These are phyloP conservation scores for Melolontha melolontha DNA, from an alignment of 2,888 invertebrate species.

Conservation along the genomic window DNA sequence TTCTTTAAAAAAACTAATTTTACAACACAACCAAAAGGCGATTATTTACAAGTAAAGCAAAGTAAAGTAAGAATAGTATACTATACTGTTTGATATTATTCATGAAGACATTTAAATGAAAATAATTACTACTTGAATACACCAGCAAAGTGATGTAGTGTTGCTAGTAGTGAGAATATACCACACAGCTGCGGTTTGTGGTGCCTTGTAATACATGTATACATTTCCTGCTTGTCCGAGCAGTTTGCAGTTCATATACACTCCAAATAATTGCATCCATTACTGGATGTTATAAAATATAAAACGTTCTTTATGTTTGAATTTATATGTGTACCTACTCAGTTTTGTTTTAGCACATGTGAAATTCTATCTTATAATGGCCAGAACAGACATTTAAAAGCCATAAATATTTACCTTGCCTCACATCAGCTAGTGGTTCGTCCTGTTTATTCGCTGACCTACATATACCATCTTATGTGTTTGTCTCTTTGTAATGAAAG, in stretches of 20 bases:
- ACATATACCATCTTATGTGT: background rate
- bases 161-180: constrained; percentile 24
- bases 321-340: constrained; percentile 4
- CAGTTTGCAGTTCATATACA: constrained; percentile 38
- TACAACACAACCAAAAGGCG: no score
- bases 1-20: no score
- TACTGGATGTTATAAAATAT: constrained; percentile 7
- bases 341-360: constrained; percentile 18
- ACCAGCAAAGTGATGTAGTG: constrained; percentile 17
- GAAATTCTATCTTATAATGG: constrained; percentile 42
- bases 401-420: constrained; percentile 40
- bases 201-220: constrained; percentile 43
- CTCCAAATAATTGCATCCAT: constrained; percentile 6
- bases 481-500: no score
- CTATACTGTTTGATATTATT: no score
- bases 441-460: constrained; percentile 8
- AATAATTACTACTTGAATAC: constrained; percentile 19
- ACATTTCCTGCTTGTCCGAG: constrained; percentile 39
- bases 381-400: constrained; percentile 32
- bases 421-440: constrained; percentile 4
- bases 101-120: background rate
- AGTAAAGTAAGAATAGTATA: no score
- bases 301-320: constrained; percentile 11
- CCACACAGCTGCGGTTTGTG: constrained; percentile 42
- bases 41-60: no score